phyloP scores from a whole-genome alignment of 2,113 vertebrate genomes.

The Hucho hucho region DNA sequence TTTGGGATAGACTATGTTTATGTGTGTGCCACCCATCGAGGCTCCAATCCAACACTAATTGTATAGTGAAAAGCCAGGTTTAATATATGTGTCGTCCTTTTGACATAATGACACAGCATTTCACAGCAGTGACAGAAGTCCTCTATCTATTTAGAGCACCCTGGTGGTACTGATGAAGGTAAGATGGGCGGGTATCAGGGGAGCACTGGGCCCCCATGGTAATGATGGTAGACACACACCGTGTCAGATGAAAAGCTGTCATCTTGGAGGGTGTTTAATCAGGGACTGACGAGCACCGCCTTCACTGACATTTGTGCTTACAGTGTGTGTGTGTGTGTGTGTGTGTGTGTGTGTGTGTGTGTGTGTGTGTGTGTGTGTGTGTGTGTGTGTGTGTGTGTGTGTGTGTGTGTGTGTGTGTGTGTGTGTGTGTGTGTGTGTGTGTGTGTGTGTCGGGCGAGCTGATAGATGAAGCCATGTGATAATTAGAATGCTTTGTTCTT shows the following conservation, averaged over 20 bases:
- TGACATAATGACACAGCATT: background rate
- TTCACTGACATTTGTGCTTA: constrained; percentile 6
- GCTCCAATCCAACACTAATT: background rate
- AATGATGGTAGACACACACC: too few relatives aligned
- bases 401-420: too few relatives aligned
- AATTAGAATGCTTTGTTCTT: constrained; percentile 12
- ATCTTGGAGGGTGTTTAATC: background rate
- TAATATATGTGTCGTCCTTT: background rate
- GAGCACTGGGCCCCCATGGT: too few relatives aligned
- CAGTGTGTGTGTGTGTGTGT: background rate
- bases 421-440: too few relatives aligned
- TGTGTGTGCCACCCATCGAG: background rate
- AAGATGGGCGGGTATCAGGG: too few relatives aligned
- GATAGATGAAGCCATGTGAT: constrained; percentile 13
- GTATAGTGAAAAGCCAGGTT: background rate
- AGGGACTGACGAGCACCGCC: background rate
- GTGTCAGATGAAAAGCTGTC: background rate
- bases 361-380: background rate
- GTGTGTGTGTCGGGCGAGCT: background rate
- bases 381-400: too few relatives aligned
- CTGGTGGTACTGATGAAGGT: background rate
- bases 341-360: too few relatives aligned
- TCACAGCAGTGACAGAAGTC: background rate
- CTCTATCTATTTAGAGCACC: background rate
- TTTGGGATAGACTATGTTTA: background rate